phyloP scores from a whole-genome alignment of 1,140 invertebrate species.

The Homarus americanus region DNA sequence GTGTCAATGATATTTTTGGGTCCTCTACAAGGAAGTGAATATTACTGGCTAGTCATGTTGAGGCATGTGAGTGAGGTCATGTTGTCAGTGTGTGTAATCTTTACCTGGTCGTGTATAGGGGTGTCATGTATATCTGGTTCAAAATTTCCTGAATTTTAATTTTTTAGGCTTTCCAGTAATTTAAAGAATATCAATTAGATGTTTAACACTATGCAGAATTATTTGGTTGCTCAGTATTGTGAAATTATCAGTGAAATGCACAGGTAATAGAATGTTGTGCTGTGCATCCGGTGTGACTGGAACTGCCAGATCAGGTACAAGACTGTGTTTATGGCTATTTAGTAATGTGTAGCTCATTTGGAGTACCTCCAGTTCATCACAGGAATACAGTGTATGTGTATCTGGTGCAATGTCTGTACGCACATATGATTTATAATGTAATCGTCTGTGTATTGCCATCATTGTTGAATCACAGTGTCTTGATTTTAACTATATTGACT shows the following conservation, averaged over 20 bases:
- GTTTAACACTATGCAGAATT: constrained; percentile 29
- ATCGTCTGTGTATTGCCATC: constrained; percentile 58
- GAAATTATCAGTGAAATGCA: constrained; percentile 35
- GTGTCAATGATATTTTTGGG: constrained; percentile 5
- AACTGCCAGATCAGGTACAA: constrained; percentile 45
- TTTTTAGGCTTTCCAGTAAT: constrained; percentile 26
- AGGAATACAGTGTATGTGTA: constrained; percentile 45
- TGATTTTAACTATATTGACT: constrained; percentile 38
- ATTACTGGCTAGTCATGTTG: constrained; percentile 18
- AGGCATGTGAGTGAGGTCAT: constrained; percentile 11
- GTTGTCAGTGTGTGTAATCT: not conserved
- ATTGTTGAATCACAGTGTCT: constrained; percentile 69
- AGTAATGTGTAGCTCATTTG: constrained; percentile 29
- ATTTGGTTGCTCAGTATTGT: constrained; percentile 32
- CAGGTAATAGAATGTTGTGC: constrained; percentile 33
- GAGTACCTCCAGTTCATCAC: constrained; percentile 30
- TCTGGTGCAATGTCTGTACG: constrained; percentile 56
- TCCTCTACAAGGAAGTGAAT: constrained; percentile 11
- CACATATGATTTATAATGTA: constrained; percentile 64
- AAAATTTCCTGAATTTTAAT: not conserved
- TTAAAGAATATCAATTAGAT: constrained; percentile 16
- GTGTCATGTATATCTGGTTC: not conserved
- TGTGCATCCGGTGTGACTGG: constrained; percentile 31
- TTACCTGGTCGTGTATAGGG: constrained; percentile 10
- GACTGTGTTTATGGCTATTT: constrained; percentile 12